Evolutionary conservation across 2,888 invertebrate genomes (phyloP), one percentile per base, ranked within the genome.

Genomic region (Scrobipalpa atriplicella): DNA sequence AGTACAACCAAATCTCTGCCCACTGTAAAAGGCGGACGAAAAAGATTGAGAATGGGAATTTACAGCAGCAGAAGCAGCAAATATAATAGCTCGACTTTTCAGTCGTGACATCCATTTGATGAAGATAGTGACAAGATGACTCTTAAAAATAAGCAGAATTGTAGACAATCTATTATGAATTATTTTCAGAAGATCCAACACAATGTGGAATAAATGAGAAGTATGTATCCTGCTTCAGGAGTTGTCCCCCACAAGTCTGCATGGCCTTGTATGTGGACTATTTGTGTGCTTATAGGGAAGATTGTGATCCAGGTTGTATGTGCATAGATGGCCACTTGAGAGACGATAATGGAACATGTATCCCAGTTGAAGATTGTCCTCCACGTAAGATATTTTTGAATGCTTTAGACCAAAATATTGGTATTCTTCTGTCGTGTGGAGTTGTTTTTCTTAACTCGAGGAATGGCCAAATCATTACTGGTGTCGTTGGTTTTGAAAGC

Each of bases 161-260:
- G 18, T 19, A 52, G 19, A 19, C 9, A 52, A 18, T 19, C 10
- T 11, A 16, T 10, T 11, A 52, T 58, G 10, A n/a, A n/a, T 58
- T 58, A 7, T n/a, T 29, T 64, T 21, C 56, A 52, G 60, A 52
- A 7, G 38, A 43, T 7, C 43, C 52, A 10, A 18, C 10, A 19
- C n/a, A 16, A 29, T 81, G 82, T 66, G 78, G 79, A 18, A 52
- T 64, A 39, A 83, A 84, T 56, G 84, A 85, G 73, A 61, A 70
- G 13, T 68, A 66, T 5, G 75, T 75, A 0, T 54, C 70, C 2
- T 82, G 81, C 67, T 75, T 70, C 66, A 76, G 72, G 2, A 70
- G 72, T 11, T 84, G 84, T 18, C 82, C 79, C 0, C 84, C 83
- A 2, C 78, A 80, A 43, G 74, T 71, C 38, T 84, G 84, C 60